These are phyloP conservation scores for Morone saxatilis DNA, from an alignment of 2,113 vertebrate genomes.

Conservation along the genomic window DNA sequence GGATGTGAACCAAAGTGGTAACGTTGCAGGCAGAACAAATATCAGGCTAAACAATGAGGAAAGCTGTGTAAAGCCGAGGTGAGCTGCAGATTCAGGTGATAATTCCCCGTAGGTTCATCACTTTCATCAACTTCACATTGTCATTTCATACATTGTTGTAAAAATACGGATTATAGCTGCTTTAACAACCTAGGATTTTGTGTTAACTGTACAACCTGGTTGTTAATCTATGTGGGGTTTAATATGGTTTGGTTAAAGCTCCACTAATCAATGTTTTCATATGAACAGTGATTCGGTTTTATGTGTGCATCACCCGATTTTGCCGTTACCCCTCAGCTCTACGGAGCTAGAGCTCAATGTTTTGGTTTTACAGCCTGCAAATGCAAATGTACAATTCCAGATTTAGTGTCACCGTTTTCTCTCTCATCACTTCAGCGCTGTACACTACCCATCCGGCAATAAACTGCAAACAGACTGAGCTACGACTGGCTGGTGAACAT, in stretches of 20 bases:
- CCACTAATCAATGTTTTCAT: neutral
- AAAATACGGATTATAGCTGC: neutral
- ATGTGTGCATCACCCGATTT: no score
- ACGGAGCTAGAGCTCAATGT: neutral
- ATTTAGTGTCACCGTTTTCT: neutral
- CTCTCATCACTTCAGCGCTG: neutral
- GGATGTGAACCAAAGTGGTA: no score
- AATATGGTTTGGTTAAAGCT: neutral
- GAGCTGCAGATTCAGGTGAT: no score
- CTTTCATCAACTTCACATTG: neutral
- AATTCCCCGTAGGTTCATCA: no score
- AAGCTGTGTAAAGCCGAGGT: no score
- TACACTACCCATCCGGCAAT: neutral
- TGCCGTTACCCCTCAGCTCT: neutral
- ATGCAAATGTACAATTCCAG: neutral
- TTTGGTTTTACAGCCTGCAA: neutral
- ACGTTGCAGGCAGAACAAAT: no score
- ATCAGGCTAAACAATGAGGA: no score
- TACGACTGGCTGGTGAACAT: neutral
- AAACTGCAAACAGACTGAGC: neutral
- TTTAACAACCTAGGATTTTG: neutral
- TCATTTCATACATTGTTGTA: neutral
- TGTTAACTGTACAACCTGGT: neutral
- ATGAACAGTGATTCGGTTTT: neutral
- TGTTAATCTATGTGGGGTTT: neutral